A percentile compares a stretch with the other conserved stretches of the same genome.
Conservation (phyloP, 2,888 invertebrate genomes). For the Napeogenes sylphis region DNA sequence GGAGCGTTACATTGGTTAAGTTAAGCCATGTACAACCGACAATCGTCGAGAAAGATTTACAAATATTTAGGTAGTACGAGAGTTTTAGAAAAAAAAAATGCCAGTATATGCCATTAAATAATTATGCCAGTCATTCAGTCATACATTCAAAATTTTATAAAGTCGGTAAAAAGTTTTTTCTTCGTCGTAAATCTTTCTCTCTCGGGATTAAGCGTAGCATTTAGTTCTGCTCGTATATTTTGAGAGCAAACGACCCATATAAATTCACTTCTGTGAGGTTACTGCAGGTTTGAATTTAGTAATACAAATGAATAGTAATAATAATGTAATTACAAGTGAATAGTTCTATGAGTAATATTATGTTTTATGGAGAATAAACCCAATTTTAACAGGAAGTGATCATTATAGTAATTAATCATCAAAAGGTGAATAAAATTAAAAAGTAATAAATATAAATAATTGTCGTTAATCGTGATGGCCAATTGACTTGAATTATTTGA, state of each 20-base stretch:
- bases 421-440: too few relatives aligned
- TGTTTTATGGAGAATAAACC: neutral
- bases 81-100: too few relatives aligned
- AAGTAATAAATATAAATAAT: too few relatives aligned
- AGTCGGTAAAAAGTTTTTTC: slow-evolving; percentile 23
- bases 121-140: slow-evolving; percentile 1
- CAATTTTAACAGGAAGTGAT: too few relatives aligned
- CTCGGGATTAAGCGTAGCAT: slow-evolving; percentile 38
- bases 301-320: slow-evolving; percentile 9
- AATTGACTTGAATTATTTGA: too few relatives aligned
- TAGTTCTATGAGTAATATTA: neutral
- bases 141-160: slow-evolving; percentile 1
- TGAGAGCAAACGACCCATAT: slow-evolving; percentile 41
- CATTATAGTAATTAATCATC: too few relatives aligned
- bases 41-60: too few relatives aligned
- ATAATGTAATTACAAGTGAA: neutral
- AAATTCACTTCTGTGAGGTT: slow-evolving; percentile 40
- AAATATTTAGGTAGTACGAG: too few relatives aligned
- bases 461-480: too few relatives aligned
- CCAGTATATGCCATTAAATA: neutral
- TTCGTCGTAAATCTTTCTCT: slow-evolving; percentile 33
- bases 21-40: too few relatives aligned
- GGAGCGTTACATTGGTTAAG: too few relatives aligned
- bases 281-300: slow-evolving; percentile 24
- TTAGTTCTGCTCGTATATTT: slow-evolving; percentile 41